Evolutionary conservation across 2,113 vertebrate genomes (phyloP).

Genomic region (Mastomys coucha): DNA sequence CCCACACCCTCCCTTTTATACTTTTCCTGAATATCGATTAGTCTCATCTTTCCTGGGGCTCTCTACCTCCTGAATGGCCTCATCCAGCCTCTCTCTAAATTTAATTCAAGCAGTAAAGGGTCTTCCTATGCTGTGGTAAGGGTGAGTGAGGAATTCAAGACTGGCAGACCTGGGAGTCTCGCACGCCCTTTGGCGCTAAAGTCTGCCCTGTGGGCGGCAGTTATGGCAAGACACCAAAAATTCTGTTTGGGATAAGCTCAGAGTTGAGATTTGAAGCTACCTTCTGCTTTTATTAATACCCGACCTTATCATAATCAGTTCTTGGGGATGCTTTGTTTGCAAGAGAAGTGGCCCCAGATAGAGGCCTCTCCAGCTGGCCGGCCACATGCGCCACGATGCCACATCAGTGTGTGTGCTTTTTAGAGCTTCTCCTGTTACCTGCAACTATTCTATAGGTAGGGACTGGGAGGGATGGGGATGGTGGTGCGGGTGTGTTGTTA

Average conservation of each 20-base stretch:
- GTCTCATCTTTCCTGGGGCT: not conserved
- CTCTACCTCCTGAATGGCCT: not conserved
- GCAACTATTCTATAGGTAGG: not conserved
- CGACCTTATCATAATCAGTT: slow-evolving; percentile 68
- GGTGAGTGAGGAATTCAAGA: not conserved
- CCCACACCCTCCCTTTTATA: not conserved
- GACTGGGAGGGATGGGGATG: not conserved
- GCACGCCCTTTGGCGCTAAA: not conserved
- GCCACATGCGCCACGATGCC: not conserved
- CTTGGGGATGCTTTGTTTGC: slow-evolving; percentile 55
- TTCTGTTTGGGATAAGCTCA: slow-evolving; percentile 82
- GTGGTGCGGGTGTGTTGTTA: not conserved
- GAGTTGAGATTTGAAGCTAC: slow-evolving; percentile 78
- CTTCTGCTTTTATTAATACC: slow-evolving; percentile 81
- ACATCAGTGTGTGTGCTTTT: not conserved
- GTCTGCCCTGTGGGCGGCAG: not conserved
- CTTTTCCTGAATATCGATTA: not conserved
- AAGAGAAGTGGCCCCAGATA: not conserved
- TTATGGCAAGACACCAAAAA: slow-evolving; percentile 70
- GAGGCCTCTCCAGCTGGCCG: not conserved
- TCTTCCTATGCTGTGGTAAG: not conserved
- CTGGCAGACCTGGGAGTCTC: not conserved
- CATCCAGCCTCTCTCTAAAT: not conserved
- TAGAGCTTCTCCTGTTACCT: slow-evolving; percentile 8
- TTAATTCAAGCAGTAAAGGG: not conserved